Conservation (phyloP, 2,113 vertebrate genomes). For the Enhydra lutris region DNA sequence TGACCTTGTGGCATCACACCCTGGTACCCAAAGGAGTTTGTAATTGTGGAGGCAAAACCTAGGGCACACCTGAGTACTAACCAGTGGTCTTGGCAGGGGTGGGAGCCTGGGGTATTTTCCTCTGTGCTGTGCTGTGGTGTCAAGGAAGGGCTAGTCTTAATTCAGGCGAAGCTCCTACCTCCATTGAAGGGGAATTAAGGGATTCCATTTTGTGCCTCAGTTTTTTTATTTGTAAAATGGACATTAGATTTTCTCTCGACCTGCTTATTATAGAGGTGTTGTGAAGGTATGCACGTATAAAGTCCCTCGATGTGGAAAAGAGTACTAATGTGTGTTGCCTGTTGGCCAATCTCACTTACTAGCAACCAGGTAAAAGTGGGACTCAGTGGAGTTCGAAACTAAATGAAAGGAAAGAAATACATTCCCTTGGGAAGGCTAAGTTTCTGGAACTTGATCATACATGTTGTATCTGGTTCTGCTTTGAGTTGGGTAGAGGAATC, state of each 20-base stretch:
- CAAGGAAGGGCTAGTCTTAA: background rate
- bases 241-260: background rate
- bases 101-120: background rate
- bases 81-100: background rate
- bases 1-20: background rate
- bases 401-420: background rate
- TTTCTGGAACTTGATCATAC: background rate
- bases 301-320: background rate
- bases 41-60: background rate
- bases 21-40: background rate
- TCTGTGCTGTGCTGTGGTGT: background rate
- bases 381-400: background rate
- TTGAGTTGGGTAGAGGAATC: background rate
- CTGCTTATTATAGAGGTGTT: background rate
- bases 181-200: background rate
- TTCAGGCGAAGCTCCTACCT: background rate
- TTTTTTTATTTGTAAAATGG: slow-evolving; percentile 54
- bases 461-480: background rate
- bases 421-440: background rate
- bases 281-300: background rate
- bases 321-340: background rate
- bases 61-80: background rate
- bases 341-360: background rate
- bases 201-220: slow-evolving; percentile 1
- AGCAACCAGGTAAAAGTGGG: background rate